Conservation (phyloP, 2,888 invertebrate genomes). For the Gymnocheta viridis region DNA sequence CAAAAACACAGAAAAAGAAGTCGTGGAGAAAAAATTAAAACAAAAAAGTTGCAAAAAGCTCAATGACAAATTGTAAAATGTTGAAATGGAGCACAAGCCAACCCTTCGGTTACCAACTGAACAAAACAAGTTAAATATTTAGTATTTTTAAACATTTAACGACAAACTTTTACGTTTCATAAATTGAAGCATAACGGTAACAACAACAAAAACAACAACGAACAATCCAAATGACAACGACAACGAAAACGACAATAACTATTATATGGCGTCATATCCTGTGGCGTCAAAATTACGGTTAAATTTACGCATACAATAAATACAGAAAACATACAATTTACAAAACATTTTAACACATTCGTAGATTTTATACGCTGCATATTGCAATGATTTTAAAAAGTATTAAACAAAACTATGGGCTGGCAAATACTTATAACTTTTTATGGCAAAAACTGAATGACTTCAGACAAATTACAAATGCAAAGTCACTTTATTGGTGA, state of each 20-base stretch:
- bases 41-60: neutral
- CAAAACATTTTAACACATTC: neutral
- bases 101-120: neutral
- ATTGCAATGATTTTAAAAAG: neutral
- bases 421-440: neutral
- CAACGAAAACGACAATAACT: constrained; percentile 21
- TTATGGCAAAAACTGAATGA: no score
- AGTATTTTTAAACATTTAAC: constrained; percentile 35
- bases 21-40: neutral
- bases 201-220: neutral
- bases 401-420: neutral
- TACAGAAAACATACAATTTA: neutral
- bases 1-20: neutral
- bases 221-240: constrained; percentile 23
- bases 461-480: no score
- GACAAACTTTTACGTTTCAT: constrained; percentile 31
- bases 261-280: constrained; percentile 63
- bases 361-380: neutral
- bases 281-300: constrained; percentile 61
- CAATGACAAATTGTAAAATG: constrained; percentile 29
- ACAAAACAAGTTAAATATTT: no score
- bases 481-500: no score
- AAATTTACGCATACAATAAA: constrained; percentile 42
- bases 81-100: neutral
- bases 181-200: constrained; percentile 44